phyloP scores from a whole-genome alignment of 2,888 invertebrate species.

The Tinea trinotella region DNA sequence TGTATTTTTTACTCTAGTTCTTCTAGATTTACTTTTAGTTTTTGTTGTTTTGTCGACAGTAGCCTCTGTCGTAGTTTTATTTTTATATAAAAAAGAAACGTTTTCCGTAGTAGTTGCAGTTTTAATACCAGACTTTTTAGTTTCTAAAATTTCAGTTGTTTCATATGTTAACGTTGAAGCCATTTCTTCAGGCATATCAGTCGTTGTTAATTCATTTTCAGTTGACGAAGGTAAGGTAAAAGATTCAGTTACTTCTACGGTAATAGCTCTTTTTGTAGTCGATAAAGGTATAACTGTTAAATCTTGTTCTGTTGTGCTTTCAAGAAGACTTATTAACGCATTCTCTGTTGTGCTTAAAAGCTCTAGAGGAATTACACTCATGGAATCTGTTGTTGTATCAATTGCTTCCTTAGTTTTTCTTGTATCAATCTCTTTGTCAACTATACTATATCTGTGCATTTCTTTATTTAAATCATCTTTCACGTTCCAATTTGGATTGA shows the following conservation, averaged over 20 bases:
- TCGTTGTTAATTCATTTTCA: conserved; percentile 29
- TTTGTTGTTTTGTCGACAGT: conserved; percentile 21
- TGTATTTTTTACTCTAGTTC: conserved; percentile 23
- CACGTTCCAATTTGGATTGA: conserved; percentile 36
- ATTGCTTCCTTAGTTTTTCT: background rate
- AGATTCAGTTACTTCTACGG: conserved; percentile 38
- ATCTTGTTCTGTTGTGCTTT: conserved; percentile 50
- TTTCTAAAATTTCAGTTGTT: conserved; percentile 18
- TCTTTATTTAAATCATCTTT: conserved; percentile 43
- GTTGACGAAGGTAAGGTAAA: conserved; percentile 41
- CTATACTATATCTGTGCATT: conserved; percentile 47
- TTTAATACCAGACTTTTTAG: background rate
- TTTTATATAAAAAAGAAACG: no score
- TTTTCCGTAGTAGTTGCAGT: background rate
- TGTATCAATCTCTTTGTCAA: conserved; percentile 27
- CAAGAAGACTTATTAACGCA: conserved; percentile 36
- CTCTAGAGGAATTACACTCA: conserved; percentile 57
- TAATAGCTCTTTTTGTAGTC: conserved; percentile 36
- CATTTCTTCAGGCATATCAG: conserved; percentile 24
- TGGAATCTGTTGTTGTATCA: conserved; percentile 35
- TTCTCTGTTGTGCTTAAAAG: conserved; percentile 54
- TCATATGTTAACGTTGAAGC: background rate
- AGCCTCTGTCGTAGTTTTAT: background rate
- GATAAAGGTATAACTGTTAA: conserved; percentile 55
- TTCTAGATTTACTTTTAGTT: background rate